Evolutionary conservation across 2,797 vertebrate species (phyloP).

Genomic region (Tokudaia muenninki): DNA sequence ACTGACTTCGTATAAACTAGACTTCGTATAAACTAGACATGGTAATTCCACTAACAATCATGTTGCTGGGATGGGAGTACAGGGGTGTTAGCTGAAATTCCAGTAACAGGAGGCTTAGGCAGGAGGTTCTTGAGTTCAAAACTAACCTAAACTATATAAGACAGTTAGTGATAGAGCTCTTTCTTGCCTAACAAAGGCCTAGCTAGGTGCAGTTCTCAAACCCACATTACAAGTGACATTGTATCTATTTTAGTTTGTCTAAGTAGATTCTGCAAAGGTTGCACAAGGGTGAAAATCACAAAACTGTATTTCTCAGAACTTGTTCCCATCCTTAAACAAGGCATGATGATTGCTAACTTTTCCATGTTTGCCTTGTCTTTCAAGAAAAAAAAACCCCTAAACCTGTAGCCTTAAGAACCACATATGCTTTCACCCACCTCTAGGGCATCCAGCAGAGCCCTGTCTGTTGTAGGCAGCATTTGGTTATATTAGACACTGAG

Average conservation of each 20-base stretch:
- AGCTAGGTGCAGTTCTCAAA: not conserved
- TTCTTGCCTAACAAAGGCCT: not conserved
- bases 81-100: not conserved
- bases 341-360: not conserved
- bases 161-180: not conserved
- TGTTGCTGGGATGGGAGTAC: not conserved
- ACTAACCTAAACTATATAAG: not conserved
- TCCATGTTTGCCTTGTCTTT: constrained; percentile 21
- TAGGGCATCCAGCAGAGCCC: not conserved
- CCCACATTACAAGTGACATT: not conserved
- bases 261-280: not conserved
- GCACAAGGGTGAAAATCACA: not conserved
- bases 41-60: not conserved
- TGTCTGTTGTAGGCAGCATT: not conserved
- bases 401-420: not conserved
- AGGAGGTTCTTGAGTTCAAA: not conserved
- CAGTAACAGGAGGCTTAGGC: not conserved
- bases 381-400: not conserved
- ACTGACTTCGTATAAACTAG: not conserved
- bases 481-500: not conserved
- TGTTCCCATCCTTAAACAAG: not conserved
- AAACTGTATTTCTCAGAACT: not conserved
- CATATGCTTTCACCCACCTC: not conserved
- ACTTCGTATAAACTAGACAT: not conserved
- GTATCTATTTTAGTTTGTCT: not conserved